These are phyloP conservation scores for Junonia oenone DNA, from an alignment of 2,888 invertebrate species.

Conservation along the genomic window DNA sequence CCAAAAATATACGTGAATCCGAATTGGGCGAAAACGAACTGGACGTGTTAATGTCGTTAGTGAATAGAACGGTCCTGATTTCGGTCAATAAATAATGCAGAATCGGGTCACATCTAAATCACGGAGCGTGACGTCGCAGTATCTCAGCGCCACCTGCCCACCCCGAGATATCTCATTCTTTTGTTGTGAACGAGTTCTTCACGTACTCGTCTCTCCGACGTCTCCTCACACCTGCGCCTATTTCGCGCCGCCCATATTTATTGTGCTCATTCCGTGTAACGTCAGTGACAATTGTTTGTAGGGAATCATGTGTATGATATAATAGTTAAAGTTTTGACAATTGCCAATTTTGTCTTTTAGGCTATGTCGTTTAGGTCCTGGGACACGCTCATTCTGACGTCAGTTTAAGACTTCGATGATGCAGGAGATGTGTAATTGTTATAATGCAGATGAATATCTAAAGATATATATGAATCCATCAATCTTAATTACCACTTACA, in stretches of 20 bases:
- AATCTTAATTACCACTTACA: too few relatives aligned
- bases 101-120: constrained; percentile 74
- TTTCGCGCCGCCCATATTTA: constrained; percentile 42
- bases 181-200: constrained; percentile 75
- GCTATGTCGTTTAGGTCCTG: not conserved
- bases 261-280: constrained; percentile 33
- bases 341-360: not conserved
- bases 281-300: constrained; percentile 1
- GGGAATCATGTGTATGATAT: not conserved
- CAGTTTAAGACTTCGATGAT: not conserved
- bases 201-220: constrained; percentile 52
- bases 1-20: too few relatives aligned
- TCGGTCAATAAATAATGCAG: constrained; percentile 39
- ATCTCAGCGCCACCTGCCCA: constrained; percentile 70
- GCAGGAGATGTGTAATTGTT: too few relatives aligned
- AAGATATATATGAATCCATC: too few relatives aligned
- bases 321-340: not conserved
- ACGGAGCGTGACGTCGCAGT: constrained; percentile 65
- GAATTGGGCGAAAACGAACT: too few relatives aligned
- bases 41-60: not conserved
- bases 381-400: not conserved
- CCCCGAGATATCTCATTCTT: constrained; percentile 42
- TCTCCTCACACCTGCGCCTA: constrained; percentile 66
- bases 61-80: constrained; percentile 38
- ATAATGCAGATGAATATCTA: too few relatives aligned